phyloP scores from a whole-genome alignment of 1,140 invertebrate genomes.

The Diachasma alloeum region DNA sequence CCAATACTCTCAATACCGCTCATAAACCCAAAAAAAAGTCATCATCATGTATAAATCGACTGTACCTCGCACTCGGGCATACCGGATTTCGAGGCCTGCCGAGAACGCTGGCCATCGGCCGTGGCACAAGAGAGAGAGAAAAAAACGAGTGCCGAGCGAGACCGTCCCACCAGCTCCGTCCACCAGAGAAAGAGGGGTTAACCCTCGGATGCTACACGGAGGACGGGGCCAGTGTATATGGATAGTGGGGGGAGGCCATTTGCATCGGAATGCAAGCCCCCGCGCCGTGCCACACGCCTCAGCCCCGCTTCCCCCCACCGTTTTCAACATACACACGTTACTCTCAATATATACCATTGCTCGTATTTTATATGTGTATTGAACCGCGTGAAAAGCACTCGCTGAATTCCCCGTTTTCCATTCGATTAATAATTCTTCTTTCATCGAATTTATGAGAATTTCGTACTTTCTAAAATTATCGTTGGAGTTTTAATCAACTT shows the following conservation, averaged over 20 bases:
- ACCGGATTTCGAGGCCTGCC: conserved; percentile 6
- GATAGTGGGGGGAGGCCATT: conserved; percentile 46
- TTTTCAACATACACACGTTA: not conserved
- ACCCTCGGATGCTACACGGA: not conserved
- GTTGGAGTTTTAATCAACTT: too few species aligned
- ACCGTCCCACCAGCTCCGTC: not conserved
- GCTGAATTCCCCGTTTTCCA: not conserved
- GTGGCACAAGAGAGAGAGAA: not conserved
- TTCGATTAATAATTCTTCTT: too few species aligned
- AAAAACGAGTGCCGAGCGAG: not conserved
- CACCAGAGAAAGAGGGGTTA: conserved; percentile 23
- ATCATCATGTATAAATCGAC: conserved; percentile 24
- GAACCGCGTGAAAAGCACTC: not conserved
- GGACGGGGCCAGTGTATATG: conserved; percentile 8
- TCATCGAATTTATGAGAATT: too few species aligned
- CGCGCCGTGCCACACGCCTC: conserved; percentile 24
- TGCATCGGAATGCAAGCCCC: conserved; percentile 61
- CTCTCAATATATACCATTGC: not conserved
- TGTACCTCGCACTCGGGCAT: conserved; percentile 8
- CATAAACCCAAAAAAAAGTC: not conserved
- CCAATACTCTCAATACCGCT: not conserved
- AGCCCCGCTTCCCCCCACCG: conserved; percentile 40
- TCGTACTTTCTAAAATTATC: too few species aligned
- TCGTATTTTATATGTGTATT: not conserved
- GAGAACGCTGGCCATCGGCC: not conserved